Percentiles rank a stretch among this genome's conserved stretches.
Evolutionary conservation across 1,140 invertebrate genomes (phyloP).

Genomic region (Hyphantria cunea): DNA sequence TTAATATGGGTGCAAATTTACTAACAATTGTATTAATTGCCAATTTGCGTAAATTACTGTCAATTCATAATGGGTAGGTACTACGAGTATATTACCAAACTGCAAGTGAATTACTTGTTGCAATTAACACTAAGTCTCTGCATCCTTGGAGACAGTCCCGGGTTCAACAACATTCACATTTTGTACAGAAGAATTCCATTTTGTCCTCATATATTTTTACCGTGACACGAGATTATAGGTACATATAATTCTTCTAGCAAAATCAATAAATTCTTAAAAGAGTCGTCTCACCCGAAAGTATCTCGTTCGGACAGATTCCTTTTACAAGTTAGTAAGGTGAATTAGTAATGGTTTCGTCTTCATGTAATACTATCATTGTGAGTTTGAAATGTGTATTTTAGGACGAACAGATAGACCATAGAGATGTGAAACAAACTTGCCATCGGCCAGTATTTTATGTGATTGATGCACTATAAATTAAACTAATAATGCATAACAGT

Average conservation of each 20-base stretch:
- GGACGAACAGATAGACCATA: conserved; percentile 76
- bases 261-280: no score
- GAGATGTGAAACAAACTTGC: conserved; percentile 58
- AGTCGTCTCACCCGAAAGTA: neutral
- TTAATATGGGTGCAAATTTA: no score
- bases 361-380: conserved; percentile 49
- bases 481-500: conserved; percentile 41
- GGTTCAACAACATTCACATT: neutral
- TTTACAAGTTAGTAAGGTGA: conserved; percentile 61
- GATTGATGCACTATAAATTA: conserved; percentile 51
- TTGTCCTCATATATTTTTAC: neutral
- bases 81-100: conserved; percentile 9
- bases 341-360: conserved; percentile 67
- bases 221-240: conserved; percentile 5
- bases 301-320: conserved; percentile 8
- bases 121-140: conserved; percentile 10
- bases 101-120: conserved; percentile 7
- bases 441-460: conserved; percentile 56
- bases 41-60: no score
- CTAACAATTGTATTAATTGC: no score
- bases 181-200: conserved; percentile 3
- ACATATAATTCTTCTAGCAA: neutral
- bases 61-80: no score
- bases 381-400: conserved; percentile 75
- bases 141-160: neutral